These are phyloP conservation scores for Parapsyche elsis DNA, from an alignment of 1,140 invertebrate genomes.

Conservation along the genomic window DNA sequence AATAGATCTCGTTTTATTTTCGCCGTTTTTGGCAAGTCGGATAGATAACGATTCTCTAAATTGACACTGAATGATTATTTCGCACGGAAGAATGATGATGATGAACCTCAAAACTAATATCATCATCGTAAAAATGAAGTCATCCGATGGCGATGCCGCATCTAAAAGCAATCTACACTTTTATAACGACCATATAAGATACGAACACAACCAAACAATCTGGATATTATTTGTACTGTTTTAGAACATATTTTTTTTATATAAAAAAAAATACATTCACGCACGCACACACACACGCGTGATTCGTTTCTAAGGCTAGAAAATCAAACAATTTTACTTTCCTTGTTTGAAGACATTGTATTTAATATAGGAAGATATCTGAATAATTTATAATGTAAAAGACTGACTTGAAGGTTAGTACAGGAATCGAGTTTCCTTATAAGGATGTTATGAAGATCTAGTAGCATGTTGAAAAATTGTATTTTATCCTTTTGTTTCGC, in stretches of 20 bases:
- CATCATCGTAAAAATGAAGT: conserved; percentile 41
- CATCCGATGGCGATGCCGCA: conserved; percentile 27
- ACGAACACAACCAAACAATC: background rate
- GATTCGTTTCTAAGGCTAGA: background rate
- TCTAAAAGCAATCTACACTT: conserved; percentile 38
- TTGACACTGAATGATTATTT: conserved; percentile 19
- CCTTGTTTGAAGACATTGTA: too few species aligned
- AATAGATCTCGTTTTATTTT: background rate
- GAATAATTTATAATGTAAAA: background rate
- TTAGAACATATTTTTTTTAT: background rate
- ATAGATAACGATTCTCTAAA: background rate
- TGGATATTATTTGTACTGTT: conserved; percentile 1
- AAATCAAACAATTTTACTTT: background rate
- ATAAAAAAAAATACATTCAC: background rate
- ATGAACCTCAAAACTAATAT: conserved; percentile 27
- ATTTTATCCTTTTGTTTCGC: conserved; percentile 1
- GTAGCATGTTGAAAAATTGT: background rate
- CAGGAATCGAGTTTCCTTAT: background rate
- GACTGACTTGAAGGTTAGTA: background rate
- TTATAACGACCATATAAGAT: conserved; percentile 38
- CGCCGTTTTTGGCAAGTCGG: background rate
- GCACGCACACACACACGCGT: background rate
- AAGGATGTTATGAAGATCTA: background rate
- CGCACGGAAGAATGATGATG: conserved; percentile 12
- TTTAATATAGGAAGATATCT: too few species aligned